Percentiles rank a stretch among this genome's conserved stretches.
phyloP scores from a whole-genome alignment of 2,113 vertebrate species.

The Canis aureus region DNA sequence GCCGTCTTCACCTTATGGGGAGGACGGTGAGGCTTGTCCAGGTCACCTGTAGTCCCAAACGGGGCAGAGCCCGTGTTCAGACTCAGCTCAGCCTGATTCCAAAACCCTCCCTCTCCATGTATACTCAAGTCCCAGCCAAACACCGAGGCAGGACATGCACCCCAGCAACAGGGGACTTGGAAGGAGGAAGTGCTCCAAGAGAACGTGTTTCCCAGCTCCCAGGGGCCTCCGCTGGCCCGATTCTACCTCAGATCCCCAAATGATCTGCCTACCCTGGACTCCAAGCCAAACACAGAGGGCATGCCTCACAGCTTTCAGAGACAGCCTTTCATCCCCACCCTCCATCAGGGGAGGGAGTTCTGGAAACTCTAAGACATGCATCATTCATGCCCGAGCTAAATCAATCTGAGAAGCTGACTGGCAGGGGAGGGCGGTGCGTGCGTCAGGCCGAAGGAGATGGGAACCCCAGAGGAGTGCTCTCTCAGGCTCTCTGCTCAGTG shows the following conservation, averaged over 20 bases:
- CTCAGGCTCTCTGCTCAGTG: constrained; percentile 72
- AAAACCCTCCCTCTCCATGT: accelerated
- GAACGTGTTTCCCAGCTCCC: neutral
- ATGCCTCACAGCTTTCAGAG: accelerated
- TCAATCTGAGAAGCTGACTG: constrained; percentile 22
- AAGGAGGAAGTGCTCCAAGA: neutral
- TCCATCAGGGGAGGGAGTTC: accelerated
- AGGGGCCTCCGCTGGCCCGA: neutral
- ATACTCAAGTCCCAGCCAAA: neutral
- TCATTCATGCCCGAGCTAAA: neutral
- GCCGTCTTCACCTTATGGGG: accelerated
- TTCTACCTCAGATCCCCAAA: neutral
- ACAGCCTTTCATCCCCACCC: accelerated
- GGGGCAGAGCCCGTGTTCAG: neutral
- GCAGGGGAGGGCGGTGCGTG: neutral
- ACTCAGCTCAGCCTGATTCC: neutral
- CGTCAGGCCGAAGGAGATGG: neutral
- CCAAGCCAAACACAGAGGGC: neutral
- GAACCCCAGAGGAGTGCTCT: constrained; percentile 75
- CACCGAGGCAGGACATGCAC: accelerated
- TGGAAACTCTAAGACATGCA: accelerated
- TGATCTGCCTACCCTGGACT: neutral
- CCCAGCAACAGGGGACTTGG: neutral
- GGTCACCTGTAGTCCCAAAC: accelerated
- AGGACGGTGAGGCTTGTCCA: neutral